These are phyloP conservation scores for Monarcha castaneiventris DNA, from an alignment of 2,113 vertebrate genomes.

Conservation along the genomic window DNA sequence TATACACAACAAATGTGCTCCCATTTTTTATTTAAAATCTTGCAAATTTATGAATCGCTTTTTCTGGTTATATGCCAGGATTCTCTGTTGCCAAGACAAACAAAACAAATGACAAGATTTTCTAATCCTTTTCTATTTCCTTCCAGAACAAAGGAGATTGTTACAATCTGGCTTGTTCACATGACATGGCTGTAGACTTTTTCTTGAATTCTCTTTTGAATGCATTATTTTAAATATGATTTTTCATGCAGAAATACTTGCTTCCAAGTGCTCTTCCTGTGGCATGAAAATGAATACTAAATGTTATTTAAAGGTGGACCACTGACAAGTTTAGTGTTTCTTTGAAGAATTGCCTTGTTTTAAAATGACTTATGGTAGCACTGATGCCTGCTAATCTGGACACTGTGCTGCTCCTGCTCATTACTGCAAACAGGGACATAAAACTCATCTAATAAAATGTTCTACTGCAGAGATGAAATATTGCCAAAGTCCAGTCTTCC, in stretches of 20 bases:
- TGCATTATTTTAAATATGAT: neutral
- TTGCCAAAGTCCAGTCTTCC: neutral
- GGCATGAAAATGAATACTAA: neutral
- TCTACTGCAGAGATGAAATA: neutral
- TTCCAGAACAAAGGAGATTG: neutral
- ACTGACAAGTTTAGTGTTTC: neutral
- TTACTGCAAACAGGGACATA: constrained; percentile 20
- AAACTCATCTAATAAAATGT: constrained; percentile 17
- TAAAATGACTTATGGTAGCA: neutral
- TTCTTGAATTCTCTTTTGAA: neutral
- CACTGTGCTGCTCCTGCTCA: neutral
- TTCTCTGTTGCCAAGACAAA: neutral
- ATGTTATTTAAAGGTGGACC: neutral
- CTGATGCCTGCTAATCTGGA: neutral
- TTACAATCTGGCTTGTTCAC: neutral
- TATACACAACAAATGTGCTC: neutral
- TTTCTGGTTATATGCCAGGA: neutral
- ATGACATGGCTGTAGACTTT: neutral
- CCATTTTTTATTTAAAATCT: neutral
- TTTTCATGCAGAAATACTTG: neutral
- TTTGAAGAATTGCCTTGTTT: constrained; percentile 13
- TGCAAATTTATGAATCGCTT: neutral
- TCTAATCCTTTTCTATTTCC: neutral
- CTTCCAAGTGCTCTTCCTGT: neutral
- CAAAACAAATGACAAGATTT: neutral